phyloP scores from a whole-genome alignment of 2,888 invertebrate species.

The Cerceris ruficornis region DNA sequence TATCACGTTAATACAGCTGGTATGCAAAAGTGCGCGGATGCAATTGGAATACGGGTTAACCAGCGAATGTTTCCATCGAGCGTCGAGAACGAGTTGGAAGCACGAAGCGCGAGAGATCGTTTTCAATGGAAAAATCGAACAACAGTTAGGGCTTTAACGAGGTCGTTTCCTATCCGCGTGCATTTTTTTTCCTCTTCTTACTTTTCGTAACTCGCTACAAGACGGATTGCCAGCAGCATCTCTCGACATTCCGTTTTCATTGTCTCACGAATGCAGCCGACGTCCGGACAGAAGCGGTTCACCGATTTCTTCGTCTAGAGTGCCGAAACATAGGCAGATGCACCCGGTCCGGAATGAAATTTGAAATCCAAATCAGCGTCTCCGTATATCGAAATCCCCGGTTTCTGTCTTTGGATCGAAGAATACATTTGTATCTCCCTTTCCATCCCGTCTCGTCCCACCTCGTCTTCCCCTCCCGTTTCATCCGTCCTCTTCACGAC shows the following conservation, averaged over 20 bases:
- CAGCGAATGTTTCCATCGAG: slow-evolving; percentile 53
- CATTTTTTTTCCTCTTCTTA: slow-evolving; percentile 12
- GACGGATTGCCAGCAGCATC: not conserved
- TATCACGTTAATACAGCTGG: slow-evolving; percentile 38
- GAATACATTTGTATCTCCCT: slow-evolving; percentile 62
- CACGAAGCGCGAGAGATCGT: slow-evolving; percentile 7
- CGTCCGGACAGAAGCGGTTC: not conserved
- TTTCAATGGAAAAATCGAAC: slow-evolving; percentile 46
- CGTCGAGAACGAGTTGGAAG: slow-evolving; percentile 44
- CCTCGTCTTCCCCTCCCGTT: slow-evolving; percentile 1
- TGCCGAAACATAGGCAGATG: slow-evolving; percentile 67
- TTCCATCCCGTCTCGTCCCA: slow-evolving; percentile 7
- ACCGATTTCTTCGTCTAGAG: slow-evolving; percentile 45
- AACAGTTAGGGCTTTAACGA: slow-evolving; percentile 52
- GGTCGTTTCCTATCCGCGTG: slow-evolving; percentile 47
- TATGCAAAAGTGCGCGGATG: slow-evolving; percentile 50
- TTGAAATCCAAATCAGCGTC: slow-evolving; percentile 68
- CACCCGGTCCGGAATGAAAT: slow-evolving; percentile 62
- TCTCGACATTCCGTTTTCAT: slow-evolving; percentile 9
- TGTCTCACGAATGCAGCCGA: slow-evolving; percentile 47
- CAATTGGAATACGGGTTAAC: slow-evolving; percentile 60
- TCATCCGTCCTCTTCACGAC: not conserved
- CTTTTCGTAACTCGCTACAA: not conserved
- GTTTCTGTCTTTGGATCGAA: slow-evolving; percentile 14
- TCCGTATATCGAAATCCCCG: slow-evolving; percentile 64